A percentile compares a stretch with the other conserved stretches of the same genome.
These are phyloP conservation scores for Nyctibius bracteatus DNA, from an alignment of 2,113 vertebrate species.

Conservation along the genomic window DNA sequence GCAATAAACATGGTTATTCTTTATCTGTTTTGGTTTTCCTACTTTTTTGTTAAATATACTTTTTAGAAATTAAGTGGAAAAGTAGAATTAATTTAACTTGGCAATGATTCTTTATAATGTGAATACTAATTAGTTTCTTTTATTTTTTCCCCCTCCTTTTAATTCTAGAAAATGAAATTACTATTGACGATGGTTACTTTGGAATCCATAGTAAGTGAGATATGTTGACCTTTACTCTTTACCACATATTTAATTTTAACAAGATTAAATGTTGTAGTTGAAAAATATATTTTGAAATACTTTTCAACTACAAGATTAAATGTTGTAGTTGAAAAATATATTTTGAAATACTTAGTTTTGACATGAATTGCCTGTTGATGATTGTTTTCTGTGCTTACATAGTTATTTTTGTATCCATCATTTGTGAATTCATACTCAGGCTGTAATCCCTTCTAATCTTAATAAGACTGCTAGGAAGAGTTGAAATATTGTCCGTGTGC, in stretches of 20 bases:
- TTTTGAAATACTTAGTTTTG: neutral
- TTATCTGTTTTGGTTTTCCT: conserved; percentile 31
- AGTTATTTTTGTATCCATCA: neutral
- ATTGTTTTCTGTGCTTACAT: neutral
- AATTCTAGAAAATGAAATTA: conserved; percentile 79
- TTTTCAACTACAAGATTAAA: neutral
- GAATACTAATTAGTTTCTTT: conserved; percentile 44
- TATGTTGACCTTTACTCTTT: neutral
- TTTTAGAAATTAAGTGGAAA: conserved; percentile 9
- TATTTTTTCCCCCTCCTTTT: conserved; percentile 55
- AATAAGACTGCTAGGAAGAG: neutral
- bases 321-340: neutral
- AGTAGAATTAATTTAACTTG: conserved; percentile 14
- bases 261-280: neutral
- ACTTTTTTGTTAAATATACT: neutral
- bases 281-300: neutral
- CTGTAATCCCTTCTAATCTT: neutral
- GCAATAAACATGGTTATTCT: conserved; percentile 64
- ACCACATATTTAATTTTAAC: neutral
- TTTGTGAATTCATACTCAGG: neutral
- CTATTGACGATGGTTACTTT: conserved; percentile 86
- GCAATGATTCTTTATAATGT: neutral
- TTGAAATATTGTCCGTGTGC: neutral
- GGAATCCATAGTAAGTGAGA: conserved; percentile 89
- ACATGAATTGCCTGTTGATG: neutral